These are phyloP conservation scores for silkworm (Bombyx mori) DNA, from an alignment of 1,140 invertebrate species.

Conservation along the genomic window ASM3026992v2 NC_085122.1:8023501-8024000, in stretches of 20 bases:
- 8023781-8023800: background rate
- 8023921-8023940: too few species aligned
- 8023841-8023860: background rate
- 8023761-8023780: slow-evolving; percentile 14
- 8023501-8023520: too few species aligned
- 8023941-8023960: too few species aligned
- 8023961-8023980: too few species aligned
- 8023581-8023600: slow-evolving; percentile 38
- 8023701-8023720: slow-evolving; percentile 33
- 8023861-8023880: background rate
- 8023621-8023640: slow-evolving; percentile 21
- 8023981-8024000: too few species aligned
- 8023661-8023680: slow-evolving; percentile 31
- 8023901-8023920: too few species aligned
- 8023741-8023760: background rate
- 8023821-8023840: background rate
- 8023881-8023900: background rate
- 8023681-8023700: slow-evolving; percentile 32
- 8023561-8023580: slow-evolving; percentile 1
- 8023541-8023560: too few species aligned
- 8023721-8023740: slow-evolving; percentile 20
- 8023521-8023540: too few species aligned
- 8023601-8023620: slow-evolving; percentile 23
- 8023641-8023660: slow-evolving; percentile 29
- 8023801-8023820: background rate